Evolutionary conservation across 2,113 vertebrate genomes (phyloP).

Genomic region (Burhinus oedicnemus): DNA sequence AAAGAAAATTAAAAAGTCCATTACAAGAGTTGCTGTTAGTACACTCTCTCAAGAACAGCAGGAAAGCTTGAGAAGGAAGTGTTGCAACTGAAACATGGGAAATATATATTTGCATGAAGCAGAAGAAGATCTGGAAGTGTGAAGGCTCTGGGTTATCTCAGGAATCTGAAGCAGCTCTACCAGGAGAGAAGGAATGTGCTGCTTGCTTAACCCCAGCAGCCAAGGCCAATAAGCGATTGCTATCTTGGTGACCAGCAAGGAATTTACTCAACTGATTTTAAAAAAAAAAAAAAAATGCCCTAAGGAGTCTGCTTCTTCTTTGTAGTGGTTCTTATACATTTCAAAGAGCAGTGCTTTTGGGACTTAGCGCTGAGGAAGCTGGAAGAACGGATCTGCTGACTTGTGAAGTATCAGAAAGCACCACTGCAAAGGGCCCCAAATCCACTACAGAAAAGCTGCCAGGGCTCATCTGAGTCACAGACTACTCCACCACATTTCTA

Average conservation of each 20-base stretch:
- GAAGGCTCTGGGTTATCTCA: not conserved
- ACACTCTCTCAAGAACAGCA: not conserved
- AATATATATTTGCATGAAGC: not conserved
- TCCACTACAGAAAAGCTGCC: not conserved
- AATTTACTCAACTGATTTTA: not conserved
- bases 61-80: not conserved
- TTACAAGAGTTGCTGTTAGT: not conserved
- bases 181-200: not conserved
- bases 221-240: not conserved
- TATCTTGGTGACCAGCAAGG: not conserved
- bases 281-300: not conserved
- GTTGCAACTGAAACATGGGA: not conserved
- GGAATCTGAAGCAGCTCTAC: not conserved
- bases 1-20: not conserved
- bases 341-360: not conserved
- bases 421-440: not conserved
- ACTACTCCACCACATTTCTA: not conserved
- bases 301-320: not conserved
- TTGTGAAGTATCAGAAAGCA: not conserved
- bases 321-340: not conserved
- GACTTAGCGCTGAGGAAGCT: not conserved
- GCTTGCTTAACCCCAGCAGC: not conserved
- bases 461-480: not conserved
- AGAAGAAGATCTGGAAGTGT: not conserved
- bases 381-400: not conserved